A percentile compares a stretch with the other conserved stretches of the same genome.
Conservation (phyloP, 2,113 vertebrate species). For the Onychostoma macrolepis region DNA sequence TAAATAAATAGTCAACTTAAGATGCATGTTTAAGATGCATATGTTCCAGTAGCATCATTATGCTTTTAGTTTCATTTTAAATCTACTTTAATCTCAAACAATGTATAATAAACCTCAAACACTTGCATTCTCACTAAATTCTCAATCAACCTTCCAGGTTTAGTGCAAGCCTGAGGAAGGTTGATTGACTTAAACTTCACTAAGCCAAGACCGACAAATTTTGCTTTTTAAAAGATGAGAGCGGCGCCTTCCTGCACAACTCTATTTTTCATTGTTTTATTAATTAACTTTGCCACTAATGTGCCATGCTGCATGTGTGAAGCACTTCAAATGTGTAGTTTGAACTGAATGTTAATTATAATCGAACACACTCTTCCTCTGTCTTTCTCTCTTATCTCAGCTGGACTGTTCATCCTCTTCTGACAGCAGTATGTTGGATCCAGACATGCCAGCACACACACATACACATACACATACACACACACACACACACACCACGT, state of each 20-base stretch:
- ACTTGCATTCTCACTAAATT: neutral
- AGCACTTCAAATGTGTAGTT: no score
- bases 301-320: neutral
- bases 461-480: neutral
- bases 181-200: no score
- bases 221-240: neutral
- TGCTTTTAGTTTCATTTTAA: no score
- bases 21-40: no score
- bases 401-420: conserved; percentile 45
- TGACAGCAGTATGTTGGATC: conserved; percentile 24
- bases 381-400: conserved; percentile 40
- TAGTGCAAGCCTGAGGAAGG: no score
- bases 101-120: neutral
- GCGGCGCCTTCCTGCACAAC: neutral
- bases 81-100: no score
- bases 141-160: neutral
- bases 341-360: neutral
- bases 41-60: no score
- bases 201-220: no score
- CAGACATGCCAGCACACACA: neutral
- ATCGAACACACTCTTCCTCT: neutral
- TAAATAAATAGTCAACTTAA: no score
- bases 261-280: neutral
- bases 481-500: neutral
- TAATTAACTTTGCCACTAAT: neutral